phyloP scores from a whole-genome alignment of 2,113 vertebrate genomes.

The Argyrosomus japonicus region DNA sequence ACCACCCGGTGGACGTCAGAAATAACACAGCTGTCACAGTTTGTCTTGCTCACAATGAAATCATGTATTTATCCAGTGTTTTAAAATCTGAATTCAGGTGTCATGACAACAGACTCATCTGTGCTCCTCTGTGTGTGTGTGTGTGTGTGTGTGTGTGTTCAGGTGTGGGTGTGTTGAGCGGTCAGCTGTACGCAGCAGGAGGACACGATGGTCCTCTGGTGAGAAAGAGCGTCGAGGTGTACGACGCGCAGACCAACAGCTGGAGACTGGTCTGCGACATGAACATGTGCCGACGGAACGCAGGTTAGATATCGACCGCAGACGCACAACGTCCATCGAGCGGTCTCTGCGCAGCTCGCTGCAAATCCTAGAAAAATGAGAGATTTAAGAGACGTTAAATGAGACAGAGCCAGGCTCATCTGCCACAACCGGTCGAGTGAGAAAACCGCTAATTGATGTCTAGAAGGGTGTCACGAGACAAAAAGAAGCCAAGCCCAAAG shows the following conservation, averaged over 20 bases:
- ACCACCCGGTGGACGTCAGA: neutral
- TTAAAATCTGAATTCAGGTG: no score
- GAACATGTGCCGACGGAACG: slow-evolving; percentile 98
- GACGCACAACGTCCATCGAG: neutral
- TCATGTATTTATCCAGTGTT: neutral
- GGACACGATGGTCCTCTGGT: slow-evolving; percentile 96
- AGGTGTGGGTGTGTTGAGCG: slow-evolving; percentile 94
- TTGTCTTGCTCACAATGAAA: neutral
- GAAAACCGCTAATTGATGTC: neutral
- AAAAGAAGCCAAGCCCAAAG: neutral
- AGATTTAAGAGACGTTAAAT: neutral
- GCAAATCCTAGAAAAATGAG: neutral
- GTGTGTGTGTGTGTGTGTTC: slow-evolving; percentile 21
- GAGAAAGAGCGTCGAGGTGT: slow-evolving; percentile 97
- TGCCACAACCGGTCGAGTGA: neutral
- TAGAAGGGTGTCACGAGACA: neutral
- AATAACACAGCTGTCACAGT: neutral
- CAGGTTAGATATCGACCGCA: slow-evolving; percentile 83
- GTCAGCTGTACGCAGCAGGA: slow-evolving; percentile 93
- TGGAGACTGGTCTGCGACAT: slow-evolving; percentile 97
- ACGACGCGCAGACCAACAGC: slow-evolving; percentile 89
- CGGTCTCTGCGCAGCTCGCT: neutral
- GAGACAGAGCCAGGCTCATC: neutral
- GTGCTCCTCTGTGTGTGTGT: neutral
- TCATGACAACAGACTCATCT: neutral